phyloP scores from a whole-genome alignment of 2,113 vertebrate genomes.

The Cephalopholis sonnerati region DNA sequence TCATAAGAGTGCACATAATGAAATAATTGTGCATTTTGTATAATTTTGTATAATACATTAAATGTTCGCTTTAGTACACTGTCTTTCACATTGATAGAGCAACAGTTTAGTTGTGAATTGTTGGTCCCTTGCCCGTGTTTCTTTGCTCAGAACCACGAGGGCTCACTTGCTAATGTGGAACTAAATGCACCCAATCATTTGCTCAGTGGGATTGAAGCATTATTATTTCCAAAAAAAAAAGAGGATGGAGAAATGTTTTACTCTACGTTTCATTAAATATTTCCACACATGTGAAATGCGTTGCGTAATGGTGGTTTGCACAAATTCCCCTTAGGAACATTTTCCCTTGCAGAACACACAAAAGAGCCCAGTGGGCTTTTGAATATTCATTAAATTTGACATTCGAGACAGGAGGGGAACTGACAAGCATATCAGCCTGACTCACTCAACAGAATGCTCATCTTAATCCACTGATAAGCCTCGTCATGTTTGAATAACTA shows the following conservation, averaged over 20 bases:
- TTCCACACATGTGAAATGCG: constrained; percentile 9
- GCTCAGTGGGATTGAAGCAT: not conserved
- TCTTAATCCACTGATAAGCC: constrained; percentile 69
- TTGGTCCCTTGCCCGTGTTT: not conserved
- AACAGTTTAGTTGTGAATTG: not conserved
- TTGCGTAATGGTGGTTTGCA: constrained; percentile 48
- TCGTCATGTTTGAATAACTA: constrained; percentile 58
- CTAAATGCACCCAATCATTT: not conserved
- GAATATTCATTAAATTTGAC: constrained; percentile 71
- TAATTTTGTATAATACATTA: not conserved
- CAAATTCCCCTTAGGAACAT: constrained; percentile 43
- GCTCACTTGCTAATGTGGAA: not conserved
- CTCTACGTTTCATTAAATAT: constrained; percentile 31
- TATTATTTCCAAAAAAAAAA: constrained; percentile 1
- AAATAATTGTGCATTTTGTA: not conserved
- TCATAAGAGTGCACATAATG: not conserved
- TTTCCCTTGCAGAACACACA: constrained; percentile 45
- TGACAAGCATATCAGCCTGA: constrained; percentile 64
- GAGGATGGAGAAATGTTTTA: constrained; percentile 13
- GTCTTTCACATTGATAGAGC: not conserved
- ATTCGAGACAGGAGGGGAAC: constrained; percentile 53
- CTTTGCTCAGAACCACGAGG: not conserved
- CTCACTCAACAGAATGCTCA: constrained; percentile 57
- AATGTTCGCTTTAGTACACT: not conserved
- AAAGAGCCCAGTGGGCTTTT: constrained; percentile 48